Evolutionary conservation across 23 tunicate species (phyloP).

Genomic region (Trididemnum clinides): DNA sequence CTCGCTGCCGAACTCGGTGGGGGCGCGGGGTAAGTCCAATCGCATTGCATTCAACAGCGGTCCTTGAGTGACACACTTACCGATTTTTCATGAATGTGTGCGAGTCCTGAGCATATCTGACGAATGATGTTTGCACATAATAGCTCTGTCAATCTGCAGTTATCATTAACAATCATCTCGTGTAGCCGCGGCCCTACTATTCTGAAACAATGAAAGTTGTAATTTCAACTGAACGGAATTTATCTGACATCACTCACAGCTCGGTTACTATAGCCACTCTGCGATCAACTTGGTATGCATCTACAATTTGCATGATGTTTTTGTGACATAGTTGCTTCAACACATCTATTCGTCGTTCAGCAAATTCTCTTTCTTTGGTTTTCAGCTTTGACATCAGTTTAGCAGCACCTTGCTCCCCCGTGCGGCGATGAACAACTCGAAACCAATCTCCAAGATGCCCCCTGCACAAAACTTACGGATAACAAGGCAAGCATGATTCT

Average conservation of each 20-base stretch:
- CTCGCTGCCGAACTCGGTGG: no score
- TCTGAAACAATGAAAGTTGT: no score
- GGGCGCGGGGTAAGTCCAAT: no score
- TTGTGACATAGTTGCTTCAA: constrained; percentile 85
- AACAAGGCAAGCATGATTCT: no score
- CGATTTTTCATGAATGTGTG: neutral
- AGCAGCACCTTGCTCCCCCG: constrained; percentile 71
- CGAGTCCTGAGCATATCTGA: neutral
- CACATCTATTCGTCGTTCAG: constrained; percentile 52
- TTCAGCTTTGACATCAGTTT: constrained; percentile 73
- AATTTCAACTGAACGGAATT: no score
- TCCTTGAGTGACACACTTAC: no score
- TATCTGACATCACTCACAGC: constrained; percentile 72
- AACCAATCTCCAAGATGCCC: constrained; percentile 75
- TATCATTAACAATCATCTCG: no score
- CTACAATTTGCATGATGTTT: constrained; percentile 64
- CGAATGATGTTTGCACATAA: no score
- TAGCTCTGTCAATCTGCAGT: no score
- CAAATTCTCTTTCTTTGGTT: constrained; percentile 58
- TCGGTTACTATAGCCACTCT: constrained; percentile 89
- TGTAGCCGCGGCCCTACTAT: no score
- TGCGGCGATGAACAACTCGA: constrained; percentile 43
- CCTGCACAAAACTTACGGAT: constrained; percentile 20
- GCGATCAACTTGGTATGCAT: constrained; percentile 72
- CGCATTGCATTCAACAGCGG: no score